Evolutionary conservation across 2,797 vertebrate species (phyloP).

Genomic region (Salmo trutta): DNA sequence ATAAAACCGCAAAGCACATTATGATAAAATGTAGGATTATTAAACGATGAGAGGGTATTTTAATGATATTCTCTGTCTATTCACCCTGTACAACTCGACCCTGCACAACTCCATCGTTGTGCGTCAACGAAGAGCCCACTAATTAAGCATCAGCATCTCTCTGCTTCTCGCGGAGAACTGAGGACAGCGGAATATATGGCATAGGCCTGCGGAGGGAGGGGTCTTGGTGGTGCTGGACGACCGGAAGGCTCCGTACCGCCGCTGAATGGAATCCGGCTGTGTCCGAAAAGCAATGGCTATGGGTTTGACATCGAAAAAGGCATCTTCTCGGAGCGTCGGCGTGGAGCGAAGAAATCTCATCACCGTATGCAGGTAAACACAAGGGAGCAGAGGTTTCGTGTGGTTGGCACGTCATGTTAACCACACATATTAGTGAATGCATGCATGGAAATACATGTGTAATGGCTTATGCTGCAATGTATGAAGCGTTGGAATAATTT

Average conservation of each 20-base stretch:
- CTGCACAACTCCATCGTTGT: not conserved
- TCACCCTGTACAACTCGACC: not conserved
- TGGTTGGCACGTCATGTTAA: not conserved
- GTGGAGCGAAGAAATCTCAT: slow-evolving; percentile 96
- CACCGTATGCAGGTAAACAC: slow-evolving; percentile 90
- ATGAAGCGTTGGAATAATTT: not conserved
- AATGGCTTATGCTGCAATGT: not conserved
- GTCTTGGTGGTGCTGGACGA: slow-evolving; percentile 65
- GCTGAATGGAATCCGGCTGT: slow-evolving; percentile 86
- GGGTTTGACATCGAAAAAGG: slow-evolving; percentile 91
- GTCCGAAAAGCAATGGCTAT: slow-evolving; percentile 91
- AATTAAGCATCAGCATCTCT: slow-evolving; percentile 6
- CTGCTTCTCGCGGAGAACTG: slow-evolving; percentile 40
- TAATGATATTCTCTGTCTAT: not conserved
- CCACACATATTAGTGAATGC: not conserved
- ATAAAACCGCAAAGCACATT: not conserved
- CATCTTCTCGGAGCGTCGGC: slow-evolving; percentile 86
- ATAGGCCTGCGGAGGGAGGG: slow-evolving; percentile 64
- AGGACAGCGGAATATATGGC: slow-evolving; percentile 59
- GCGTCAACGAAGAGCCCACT: slow-evolving; percentile 5
- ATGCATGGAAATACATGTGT: not conserved
- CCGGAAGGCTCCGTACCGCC: slow-evolving; percentile 66
- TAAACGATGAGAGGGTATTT: not conserved
- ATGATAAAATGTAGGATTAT: not conserved
- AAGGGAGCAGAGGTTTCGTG: not conserved